Evolutionary conservation across 2,113 vertebrate species (phyloP).

Genomic region (Callopanchax toddi): DNA sequence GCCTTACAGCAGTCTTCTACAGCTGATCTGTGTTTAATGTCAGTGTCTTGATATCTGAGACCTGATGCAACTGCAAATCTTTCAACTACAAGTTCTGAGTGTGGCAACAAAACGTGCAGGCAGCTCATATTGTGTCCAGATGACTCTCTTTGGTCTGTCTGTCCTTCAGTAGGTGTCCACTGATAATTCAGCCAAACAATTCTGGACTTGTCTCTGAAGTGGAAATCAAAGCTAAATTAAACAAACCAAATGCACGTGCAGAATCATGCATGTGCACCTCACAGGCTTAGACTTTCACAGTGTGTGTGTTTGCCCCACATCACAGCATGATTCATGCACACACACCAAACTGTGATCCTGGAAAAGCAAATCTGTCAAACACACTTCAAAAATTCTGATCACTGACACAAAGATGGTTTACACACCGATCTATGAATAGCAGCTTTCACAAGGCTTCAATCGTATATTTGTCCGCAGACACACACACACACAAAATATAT

Average conservation of each 20-base stretch:
- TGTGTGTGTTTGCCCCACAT: conserved; percentile 33
- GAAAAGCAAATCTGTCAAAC: conserved; percentile 60
- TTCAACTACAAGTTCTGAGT: conserved; percentile 27
- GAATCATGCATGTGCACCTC: conserved; percentile 21
- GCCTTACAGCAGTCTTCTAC: conserved; percentile 10
- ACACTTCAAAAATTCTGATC: conserved; percentile 49
- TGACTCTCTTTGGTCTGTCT: conserved; percentile 35
- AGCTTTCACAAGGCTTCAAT: conserved; percentile 43
- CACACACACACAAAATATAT: conserved; percentile 6
- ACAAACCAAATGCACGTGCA: conserved; percentile 26
- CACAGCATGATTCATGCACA: conserved; percentile 49
- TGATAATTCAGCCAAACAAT: conserved; percentile 48
- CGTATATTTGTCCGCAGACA: conserved; percentile 47
- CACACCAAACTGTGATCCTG: conserved; percentile 56
- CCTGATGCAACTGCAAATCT: conserved; percentile 49
- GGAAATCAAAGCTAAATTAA: conserved; percentile 18
- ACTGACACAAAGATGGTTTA: conserved; percentile 32
- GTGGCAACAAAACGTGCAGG: conserved; percentile 47
- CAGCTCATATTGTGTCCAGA: conserved; percentile 69
- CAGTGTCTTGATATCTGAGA: conserved; percentile 41
- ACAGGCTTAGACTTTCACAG: conserved; percentile 23
- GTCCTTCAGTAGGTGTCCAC: conserved; percentile 48
- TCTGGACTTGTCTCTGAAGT: conserved; percentile 8
- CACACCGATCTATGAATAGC: conserved; percentile 50
- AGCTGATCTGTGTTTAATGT: conserved; percentile 46